Base-by-base conservation (phyloP, 92 coral and sea anemone species). In the Parazoanthus darwini region DNA sequence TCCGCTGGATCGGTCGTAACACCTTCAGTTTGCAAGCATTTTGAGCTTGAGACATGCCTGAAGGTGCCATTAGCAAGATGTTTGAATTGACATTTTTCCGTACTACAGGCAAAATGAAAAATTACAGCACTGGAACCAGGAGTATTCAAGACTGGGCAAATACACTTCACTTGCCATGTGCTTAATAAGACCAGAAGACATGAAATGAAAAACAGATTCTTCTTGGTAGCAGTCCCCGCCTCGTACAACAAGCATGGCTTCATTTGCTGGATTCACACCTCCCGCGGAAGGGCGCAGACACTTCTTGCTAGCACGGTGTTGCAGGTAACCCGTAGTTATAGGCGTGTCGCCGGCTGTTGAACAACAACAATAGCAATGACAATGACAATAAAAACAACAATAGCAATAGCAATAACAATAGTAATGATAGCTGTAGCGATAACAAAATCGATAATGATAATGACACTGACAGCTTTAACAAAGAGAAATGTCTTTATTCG, bases 91-190 rank as follows among this genome's bases (percentile, higher is more conserved):
- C 86, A 82, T 37, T 1, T 79, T 15, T 43, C 8, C 10, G 58
- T 2, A 42, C 5, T 36, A 23, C 86, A 82, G 0, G 43, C n/a
- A 10, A 77, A 65, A 22, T 39, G 58, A 8, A 82, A 65, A 39
- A 63, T 33, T 14, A 82, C 77, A 25, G n/a, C 44, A 39, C 14
- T 71, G 20, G 11, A 15, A 29, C 15, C 25, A 29, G 68, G 14
- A 54, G 70, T 68, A n/a, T 0, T n/a, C 11, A 9, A 22, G 13
- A 26, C 50, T 15, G 74, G 51, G 29, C 86, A 82, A n/a, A 82
- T 38, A 39, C 86, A 82, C n/a, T 65, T 82, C 76, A 82, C 86
- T 82, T 38, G 86, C 86, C 58, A 36, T 48, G 77, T 82, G 86
- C 42, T 66, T 65, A 68, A 82, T 20, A 66, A 82, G 35, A 20